These are phyloP conservation scores for Andrena dorsata DNA, from an alignment of 2,888 invertebrate genomes.

Conservation along the genomic window DNA sequence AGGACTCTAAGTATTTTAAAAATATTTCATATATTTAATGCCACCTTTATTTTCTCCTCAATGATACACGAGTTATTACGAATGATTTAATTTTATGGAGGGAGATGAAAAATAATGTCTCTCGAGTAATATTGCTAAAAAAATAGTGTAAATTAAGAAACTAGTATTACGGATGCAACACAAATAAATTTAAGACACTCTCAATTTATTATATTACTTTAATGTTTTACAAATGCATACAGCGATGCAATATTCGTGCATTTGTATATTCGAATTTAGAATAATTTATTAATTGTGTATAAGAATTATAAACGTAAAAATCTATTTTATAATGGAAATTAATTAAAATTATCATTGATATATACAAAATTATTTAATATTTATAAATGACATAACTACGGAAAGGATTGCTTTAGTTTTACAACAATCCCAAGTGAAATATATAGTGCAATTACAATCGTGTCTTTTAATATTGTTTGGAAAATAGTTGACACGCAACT, in stretches of 20 bases:
- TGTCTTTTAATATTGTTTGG: slow-evolving; percentile 26
- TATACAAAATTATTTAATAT: slow-evolving; percentile 42
- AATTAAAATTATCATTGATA: slow-evolving; percentile 7
- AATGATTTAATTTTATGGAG: background rate
- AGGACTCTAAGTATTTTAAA: background rate
- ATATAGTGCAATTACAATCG: slow-evolving; percentile 26
- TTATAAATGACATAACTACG: slow-evolving; percentile 16
- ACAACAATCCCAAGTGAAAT: slow-evolving; percentile 18
- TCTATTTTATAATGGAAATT: background rate
- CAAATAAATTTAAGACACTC: slow-evolving; percentile 2
- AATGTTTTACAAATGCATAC: slow-evolving; percentile 32
- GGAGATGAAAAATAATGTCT: background rate
- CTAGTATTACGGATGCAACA: background rate
- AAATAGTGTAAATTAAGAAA: too few species aligned
- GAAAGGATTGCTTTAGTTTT: slow-evolving; percentile 4
- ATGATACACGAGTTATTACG: too few species aligned
- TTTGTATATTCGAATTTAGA: slow-evolving; percentile 3
- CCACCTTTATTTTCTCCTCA: too few species aligned
- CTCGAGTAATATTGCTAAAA: background rate
- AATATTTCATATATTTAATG: background rate
- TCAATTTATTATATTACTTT: slow-evolving; percentile 30
- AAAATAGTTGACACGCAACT: slow-evolving; percentile 32
- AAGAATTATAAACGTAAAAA: slow-evolving; percentile 17
- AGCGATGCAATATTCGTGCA: slow-evolving; percentile 3
- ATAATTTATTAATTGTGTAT: background rate